Evolutionary conservation across 2,888 invertebrate genomes (phyloP), one percentile per base, ranked within the genome.

Genomic region (Chaitophorus viminalis): DNA sequence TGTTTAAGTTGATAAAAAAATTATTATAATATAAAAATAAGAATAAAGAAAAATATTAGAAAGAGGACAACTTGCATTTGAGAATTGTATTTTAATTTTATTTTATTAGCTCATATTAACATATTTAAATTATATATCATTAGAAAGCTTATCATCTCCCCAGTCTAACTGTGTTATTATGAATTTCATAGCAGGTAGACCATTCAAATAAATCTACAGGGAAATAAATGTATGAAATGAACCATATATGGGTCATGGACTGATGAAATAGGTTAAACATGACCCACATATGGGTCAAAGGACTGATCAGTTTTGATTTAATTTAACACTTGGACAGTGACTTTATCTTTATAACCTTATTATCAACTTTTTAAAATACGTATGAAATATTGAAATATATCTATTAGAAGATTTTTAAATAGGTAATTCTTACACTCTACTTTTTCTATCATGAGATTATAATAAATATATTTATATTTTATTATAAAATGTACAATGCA

Each of bases 171-270:
- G 54, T 77, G 76, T 52, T 52, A 77, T 77, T 29, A 77, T 52
- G 18, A 77, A 52, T 29, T 29, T 77, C 52, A 77, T 77, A 77
- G 52, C 77, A 54, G 52, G 9, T 54, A 77, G 77, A 31, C 52
- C 52, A 77, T 77, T 9, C 31, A 6, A 77, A 77, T 31, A 77
- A 77, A 77, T 54, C 31, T 3, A 77, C 33, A 54, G 31, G 18
- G 54, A 77, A 77, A 77, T 54, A 77, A 77, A 77, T 77, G 77
- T 52, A 21, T 77, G 21, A 54, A 77, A 54, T 77, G 77, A 54
- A 77, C 54, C 54, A 31, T 18, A 68, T 68, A 68, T 68, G 68
- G 68, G 76, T 76, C 76, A 76, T 21, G 46, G 76, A 76, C 76
- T 76, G 46, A 76, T 46, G n/a, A n/a, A n/a, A n/a, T n/a, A n/a